Base-by-base conservation (phyloP, 2,113 vertebrate genomes). In the Heteronetta atricapilla region DNA sequence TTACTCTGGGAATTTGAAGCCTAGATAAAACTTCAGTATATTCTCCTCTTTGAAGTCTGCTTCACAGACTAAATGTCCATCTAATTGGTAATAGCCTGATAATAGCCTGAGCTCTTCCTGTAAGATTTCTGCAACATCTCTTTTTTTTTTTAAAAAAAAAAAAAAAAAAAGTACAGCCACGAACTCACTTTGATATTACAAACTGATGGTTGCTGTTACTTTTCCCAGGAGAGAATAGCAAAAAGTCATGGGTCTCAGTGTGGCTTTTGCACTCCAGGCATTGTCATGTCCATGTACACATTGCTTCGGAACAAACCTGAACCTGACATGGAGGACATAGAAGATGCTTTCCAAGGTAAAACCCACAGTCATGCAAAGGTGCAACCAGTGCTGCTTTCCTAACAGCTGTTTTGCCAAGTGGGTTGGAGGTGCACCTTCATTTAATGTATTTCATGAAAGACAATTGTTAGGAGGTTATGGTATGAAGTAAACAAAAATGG, bases 211-310 rank as follows among this genome's bases (percentile, higher is more conserved):
- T 52, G 8, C 55, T 52, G 26, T 69, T 63, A 46, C 25, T 91
- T 84, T 94, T 94, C 48, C 80, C 84, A 99, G 99, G 99, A 99
- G 93, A 98, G 99, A 80, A 99, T 99, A 20, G 98, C 99, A 38
- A 98, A 97, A 96, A 98, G 98, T 90, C 99, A 99, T 22, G 99
- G 99, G 31, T 99, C 99, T 38, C 99, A 99, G 26, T 99, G 99
- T 13, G 99, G 99, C 3, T 99, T 99, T 97, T 99, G 99, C 75
- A 99, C 99, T 5, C 99, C 99, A 1, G 99, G 99, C 9, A 98
- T 99, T 19, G 98, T 99, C 91, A 99, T 99, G 99, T 99, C 99
- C 82, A 99, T 99, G 99, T 99, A 99, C 13, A 97, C 99, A 0
- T 96, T 99, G 85, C 98, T 99, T 73, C 98, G 98, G 50, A 99